Conservation (phyloP, 2,113 vertebrate species). For the Hippocampus barbouri region DNA sequence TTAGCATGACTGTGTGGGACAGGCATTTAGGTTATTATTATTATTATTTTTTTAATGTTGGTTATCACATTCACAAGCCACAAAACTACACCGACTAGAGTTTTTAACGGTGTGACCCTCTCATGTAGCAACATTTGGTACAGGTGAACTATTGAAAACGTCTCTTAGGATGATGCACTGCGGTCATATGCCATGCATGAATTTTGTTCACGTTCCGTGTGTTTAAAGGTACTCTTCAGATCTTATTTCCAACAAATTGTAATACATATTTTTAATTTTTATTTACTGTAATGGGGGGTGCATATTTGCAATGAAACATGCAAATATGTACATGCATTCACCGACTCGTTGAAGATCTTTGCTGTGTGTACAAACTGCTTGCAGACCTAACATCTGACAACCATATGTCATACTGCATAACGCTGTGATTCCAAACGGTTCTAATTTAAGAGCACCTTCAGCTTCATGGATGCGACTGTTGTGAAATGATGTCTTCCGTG, state of each 20-base stretch:
- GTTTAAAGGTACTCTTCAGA: no score
- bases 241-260: no score
- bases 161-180: neutral
- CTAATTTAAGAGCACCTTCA: slow-evolving; percentile 1
- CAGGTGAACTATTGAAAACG: neutral
- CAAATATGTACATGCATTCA: no score
- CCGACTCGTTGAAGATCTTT: no score
- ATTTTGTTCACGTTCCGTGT: no score
- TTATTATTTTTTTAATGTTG: neutral
- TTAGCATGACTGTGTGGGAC: slow-evolving; percentile 27
- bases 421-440: slow-evolving; percentile 6
- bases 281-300: no score
- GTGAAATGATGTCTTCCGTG: slow-evolving; percentile 10
- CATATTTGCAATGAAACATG: no score
- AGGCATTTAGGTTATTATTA: neutral
- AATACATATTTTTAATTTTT: no score
- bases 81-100: neutral
- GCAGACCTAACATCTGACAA: slow-evolving; percentile 4
- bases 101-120: neutral
- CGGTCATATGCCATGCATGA: neutral
- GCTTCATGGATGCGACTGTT: neutral
- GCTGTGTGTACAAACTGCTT: no score
- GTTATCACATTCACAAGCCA: neutral
- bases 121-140: neutral
- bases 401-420: slow-evolving; percentile 11